phyloP scores from a whole-genome alignment of 2,797 vertebrate species.

The Rhincodon typus region DNA sequence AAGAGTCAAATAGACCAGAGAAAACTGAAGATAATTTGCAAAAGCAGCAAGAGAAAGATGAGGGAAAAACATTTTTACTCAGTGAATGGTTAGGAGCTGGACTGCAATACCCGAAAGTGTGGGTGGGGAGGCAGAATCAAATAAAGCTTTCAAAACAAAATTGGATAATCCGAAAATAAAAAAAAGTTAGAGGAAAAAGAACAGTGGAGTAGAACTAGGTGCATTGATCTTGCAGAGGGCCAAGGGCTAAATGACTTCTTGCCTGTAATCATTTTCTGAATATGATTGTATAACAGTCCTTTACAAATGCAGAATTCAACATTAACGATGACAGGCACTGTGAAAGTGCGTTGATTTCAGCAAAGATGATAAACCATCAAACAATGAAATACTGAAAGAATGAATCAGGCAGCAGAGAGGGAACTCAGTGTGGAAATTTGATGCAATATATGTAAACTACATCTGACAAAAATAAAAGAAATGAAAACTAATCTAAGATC shows the following conservation, averaged over 20 bases:
- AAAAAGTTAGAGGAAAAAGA: background rate
- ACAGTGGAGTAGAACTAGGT: background rate
- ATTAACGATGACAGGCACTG: background rate
- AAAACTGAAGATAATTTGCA: too few relatives aligned
- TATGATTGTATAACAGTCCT: background rate
- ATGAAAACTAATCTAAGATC: background rate
- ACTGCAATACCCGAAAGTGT: background rate
- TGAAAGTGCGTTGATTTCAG: background rate
- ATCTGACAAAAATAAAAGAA: background rate
- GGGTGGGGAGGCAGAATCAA: background rate
- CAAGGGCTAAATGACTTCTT: background rate
- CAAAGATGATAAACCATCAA: background rate
- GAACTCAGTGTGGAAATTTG: too few relatives aligned
- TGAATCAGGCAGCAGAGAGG: too few relatives aligned
- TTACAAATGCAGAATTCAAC: background rate
- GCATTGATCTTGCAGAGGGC: background rate
- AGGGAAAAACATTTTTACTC: too few relatives aligned
- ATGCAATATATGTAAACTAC: background rate
- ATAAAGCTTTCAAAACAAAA: background rate
- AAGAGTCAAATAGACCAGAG: too few relatives aligned
- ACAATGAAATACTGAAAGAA: background rate
- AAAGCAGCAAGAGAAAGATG: too few relatives aligned
- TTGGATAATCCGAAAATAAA: background rate
- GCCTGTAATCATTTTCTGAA: background rate
- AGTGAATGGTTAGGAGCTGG: too few relatives aligned